Evolutionary conservation across 1,140 invertebrate genomes (phyloP).

Genomic region (Drosophila nigrodunni): DNA sequence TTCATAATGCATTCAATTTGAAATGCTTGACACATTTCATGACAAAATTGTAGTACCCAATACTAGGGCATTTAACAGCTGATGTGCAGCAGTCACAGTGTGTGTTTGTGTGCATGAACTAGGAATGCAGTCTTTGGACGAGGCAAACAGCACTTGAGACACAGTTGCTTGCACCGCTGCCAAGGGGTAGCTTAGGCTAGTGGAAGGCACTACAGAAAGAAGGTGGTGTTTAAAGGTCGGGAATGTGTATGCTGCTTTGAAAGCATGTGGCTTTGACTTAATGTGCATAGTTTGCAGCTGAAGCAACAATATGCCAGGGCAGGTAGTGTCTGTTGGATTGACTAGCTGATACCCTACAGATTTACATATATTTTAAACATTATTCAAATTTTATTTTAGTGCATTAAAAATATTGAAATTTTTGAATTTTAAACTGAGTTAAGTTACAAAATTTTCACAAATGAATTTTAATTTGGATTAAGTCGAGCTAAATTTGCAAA

Average conservation of each 20-base stretch:
- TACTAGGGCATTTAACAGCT: no score
- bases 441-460: no score
- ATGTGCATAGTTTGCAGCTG: constrained; percentile 22
- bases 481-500: not conserved
- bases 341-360: not conserved
- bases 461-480: not conserved
- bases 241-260: not conserved
- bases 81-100: not conserved
- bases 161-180: not conserved
- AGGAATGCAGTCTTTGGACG: constrained; percentile 6
- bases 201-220: not conserved
- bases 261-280: constrained; percentile 36
- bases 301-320: constrained; percentile 10
- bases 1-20: no score
- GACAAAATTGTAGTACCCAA: no score
- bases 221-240: not conserved
- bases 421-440: no score
- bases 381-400: no score
- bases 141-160: constrained; percentile 27
- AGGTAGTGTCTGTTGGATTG: not conserved
- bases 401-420: no score
- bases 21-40: no score
- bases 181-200: not conserved
- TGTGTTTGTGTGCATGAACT: not conserved
- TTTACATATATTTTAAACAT: no score